A percentile compares a stretch with the other conserved stretches of the same genome.
phyloP scores from a whole-genome alignment of 2,797 vertebrate genomes.

The Sebastes aleutianus region DNA sequence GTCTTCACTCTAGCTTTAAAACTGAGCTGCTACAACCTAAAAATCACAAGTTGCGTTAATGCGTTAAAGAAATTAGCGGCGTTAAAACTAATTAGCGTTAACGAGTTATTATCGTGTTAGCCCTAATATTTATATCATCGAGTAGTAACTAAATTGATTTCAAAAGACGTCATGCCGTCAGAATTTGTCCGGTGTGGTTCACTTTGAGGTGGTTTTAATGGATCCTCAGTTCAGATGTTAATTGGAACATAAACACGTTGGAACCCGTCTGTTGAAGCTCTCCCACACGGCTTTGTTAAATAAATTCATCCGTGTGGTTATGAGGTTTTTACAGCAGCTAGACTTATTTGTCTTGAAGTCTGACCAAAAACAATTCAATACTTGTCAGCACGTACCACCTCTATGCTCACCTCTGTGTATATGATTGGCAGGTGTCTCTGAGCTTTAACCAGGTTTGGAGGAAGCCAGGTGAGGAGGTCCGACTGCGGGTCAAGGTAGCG shows the following conservation, averaged over 20 bases:
- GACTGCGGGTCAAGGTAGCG: constrained; percentile 79
- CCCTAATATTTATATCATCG: no score
- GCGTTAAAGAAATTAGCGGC: no score
- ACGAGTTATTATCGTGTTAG: no score
- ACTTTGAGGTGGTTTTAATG: not conserved
- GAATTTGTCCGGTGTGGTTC: not conserved
- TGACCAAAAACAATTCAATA: not conserved
- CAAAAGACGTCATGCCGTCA: not conserved
- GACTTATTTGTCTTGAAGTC: not conserved
- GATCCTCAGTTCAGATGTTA: no score
- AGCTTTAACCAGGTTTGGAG: constrained; percentile 81
- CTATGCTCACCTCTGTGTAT: not conserved
- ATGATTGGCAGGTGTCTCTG: constrained; percentile 83
- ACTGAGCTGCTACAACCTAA: no score
- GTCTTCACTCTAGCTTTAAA: no score
- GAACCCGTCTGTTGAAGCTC: not conserved
- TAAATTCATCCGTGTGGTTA: not conserved
- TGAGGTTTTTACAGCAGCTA: not conserved
- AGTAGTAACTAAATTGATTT: no score
- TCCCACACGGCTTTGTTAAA: not conserved
- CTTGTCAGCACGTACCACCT: no score
- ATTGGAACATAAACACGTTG: not conserved
- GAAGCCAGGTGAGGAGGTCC: constrained; percentile 80
- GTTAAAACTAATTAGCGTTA: no score
- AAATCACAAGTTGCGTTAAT: no score